phyloP scores from a whole-genome alignment of 2,113 vertebrate species.

The Rallus limicola region DNA sequence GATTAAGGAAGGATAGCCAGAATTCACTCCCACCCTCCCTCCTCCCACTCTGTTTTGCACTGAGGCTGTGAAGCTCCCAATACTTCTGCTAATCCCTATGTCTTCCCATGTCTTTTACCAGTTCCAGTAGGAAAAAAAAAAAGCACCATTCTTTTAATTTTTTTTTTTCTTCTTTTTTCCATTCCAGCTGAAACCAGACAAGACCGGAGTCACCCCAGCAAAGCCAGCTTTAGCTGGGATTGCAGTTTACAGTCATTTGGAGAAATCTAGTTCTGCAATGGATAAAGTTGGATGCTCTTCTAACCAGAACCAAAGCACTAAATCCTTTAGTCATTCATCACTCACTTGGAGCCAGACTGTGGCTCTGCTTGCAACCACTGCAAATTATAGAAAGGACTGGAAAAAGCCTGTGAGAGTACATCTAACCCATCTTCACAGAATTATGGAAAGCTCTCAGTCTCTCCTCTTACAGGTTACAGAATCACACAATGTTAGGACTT shows the following conservation, averaged over 20 bases:
- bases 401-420: background rate
- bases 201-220: slow-evolving; percentile 27
- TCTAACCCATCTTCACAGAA: slow-evolving; percentile 1
- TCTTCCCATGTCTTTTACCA: slow-evolving; percentile 38
- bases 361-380: background rate
- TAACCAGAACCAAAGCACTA: slow-evolving; percentile 59
- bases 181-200: slow-evolving; percentile 44
- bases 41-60: slow-evolving; percentile 18
- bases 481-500: too few relatives aligned
- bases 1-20: slow-evolving; percentile 50
- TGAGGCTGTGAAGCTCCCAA: slow-evolving; percentile 25
- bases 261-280: slow-evolving; percentile 51
- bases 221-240: slow-evolving; percentile 30
- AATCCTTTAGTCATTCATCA: slow-evolving; percentile 62
- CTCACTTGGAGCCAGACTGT: background rate
- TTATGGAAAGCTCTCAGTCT: background rate
- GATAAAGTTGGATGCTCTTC: slow-evolving; percentile 47
- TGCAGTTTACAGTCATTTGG: background rate
- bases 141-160: background rate
- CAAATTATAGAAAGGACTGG: slow-evolving; percentile 42
- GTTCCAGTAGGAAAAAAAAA: slow-evolving; percentile 15
- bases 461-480: background rate
- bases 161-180: background rate
- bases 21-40: slow-evolving; percentile 24
- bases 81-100: slow-evolving; percentile 29